Percentiles rank a stretch among this genome's conserved stretches.
Evolutionary conservation across 2,888 invertebrate genomes (phyloP).

Genomic region (Didymodactylos carnosus): DNA sequence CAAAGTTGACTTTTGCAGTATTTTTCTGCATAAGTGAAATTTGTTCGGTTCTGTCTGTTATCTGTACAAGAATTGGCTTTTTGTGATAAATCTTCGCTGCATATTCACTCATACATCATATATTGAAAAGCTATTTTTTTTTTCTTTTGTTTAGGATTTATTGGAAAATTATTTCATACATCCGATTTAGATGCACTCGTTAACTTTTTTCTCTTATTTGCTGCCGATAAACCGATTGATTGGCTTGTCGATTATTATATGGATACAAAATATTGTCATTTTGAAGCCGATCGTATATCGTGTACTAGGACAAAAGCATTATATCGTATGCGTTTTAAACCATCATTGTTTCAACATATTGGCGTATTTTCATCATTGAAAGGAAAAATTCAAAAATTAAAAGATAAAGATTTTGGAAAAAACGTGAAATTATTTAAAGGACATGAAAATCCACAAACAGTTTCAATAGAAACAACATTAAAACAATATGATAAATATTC

Average conservation of each 20-base stretch:
- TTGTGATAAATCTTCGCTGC: no score
- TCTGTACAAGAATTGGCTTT: no score
- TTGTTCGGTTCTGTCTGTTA: no score
- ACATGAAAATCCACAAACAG: constrained; percentile 31
- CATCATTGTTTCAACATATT: constrained; percentile 80
- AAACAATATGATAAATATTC: constrained; percentile 59
- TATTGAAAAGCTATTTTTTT: no score
- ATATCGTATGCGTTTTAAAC: constrained; percentile 46
- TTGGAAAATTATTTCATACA: constrained; percentile 57
- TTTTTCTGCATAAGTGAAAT: no score
- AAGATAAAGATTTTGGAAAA: constrained; percentile 73
- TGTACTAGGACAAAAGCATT: constrained; percentile 41
- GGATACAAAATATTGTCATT: constrained; percentile 17
- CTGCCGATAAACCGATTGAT: constrained; percentile 83
- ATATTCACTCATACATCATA: no score
- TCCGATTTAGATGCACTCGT: constrained; percentile 64
- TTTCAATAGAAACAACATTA: constrained; percentile 51
- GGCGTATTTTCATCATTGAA: constrained; percentile 79
- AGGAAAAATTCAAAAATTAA: constrained; percentile 83
- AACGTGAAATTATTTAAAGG: constrained; percentile 47
- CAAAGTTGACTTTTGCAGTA: no score
- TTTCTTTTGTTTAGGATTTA: constrained; percentile 17
- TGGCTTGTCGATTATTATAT: constrained; percentile 60
- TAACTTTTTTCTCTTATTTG: constrained; percentile 80
- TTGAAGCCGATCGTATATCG: constrained; percentile 48